These are phyloP conservation scores for Microcebus tavaratra DNA, from an alignment of 2,113 vertebrate species.

Conservation along the genomic window DNA sequence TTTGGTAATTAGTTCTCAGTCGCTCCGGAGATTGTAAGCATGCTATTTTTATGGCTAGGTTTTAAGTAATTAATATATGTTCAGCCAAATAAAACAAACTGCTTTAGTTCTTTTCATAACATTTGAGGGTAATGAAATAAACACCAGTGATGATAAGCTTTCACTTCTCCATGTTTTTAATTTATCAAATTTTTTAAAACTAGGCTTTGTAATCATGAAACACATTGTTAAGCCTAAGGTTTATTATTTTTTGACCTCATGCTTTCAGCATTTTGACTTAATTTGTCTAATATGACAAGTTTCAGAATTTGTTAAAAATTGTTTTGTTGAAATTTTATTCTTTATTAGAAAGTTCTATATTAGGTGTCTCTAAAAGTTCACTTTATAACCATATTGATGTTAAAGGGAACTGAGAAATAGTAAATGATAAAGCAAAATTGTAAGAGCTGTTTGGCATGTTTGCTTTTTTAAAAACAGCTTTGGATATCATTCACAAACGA, in stretches of 20 bases:
- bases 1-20: constrained; percentile 46
- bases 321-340: constrained; percentile 30
- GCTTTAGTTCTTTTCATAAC: constrained; percentile 56
- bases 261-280: constrained; percentile 19
- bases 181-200: constrained; percentile 1
- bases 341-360: neutral
- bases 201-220: neutral
- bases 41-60: neutral
- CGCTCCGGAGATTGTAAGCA: neutral
- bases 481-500: neutral
- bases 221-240: neutral
- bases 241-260: constrained; percentile 33
- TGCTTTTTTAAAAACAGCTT: neutral
- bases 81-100: constrained; percentile 49
- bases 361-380: neutral
- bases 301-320: constrained; percentile 35
- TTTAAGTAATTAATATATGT: constrained; percentile 46
- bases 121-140: constrained; percentile 60
- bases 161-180: constrained; percentile 41
- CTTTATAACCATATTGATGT: neutral
- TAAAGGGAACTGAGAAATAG: neutral
- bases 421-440: neutral
- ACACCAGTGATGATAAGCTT: neutral
- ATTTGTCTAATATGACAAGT: neutral
- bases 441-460: neutral